Conservation (phyloP, 23 tunicate species). For the Trididemnum clinides region DNA sequence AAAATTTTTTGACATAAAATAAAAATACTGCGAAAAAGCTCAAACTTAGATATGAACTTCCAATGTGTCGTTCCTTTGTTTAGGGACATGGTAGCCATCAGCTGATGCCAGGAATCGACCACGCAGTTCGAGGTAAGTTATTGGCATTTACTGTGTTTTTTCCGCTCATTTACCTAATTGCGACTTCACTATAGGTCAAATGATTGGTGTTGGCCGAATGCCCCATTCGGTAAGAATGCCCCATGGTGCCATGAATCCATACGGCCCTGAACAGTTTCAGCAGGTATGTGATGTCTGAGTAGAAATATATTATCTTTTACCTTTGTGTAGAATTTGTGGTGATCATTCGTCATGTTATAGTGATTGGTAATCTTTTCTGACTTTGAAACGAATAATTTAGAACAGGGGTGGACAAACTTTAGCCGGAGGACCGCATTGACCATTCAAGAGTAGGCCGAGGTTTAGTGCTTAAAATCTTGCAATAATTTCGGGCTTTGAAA, state of each 20-base stretch:
- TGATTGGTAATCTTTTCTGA: too few relatives aligned
- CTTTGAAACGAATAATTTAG: too few relatives aligned
- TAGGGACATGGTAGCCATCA: constrained; percentile 87
- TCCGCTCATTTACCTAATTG: not conserved
- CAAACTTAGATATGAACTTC: too few relatives aligned
- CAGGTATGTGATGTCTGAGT: constrained; percentile 22
- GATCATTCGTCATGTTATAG: too few relatives aligned
- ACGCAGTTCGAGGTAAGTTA: constrained; percentile 49
- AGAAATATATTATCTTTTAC: not conserved
- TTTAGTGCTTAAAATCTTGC: too few relatives aligned
- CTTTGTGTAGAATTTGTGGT: too few relatives aligned
- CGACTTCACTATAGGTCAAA: constrained; percentile 51
- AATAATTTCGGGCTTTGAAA: too few relatives aligned
- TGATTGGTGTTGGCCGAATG: constrained; percentile 76
- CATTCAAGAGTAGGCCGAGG: too few relatives aligned
- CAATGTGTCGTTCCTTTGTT: not conserved
- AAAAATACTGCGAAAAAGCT: too few relatives aligned
- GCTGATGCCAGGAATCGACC: constrained; percentile 76
- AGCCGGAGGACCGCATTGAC: too few relatives aligned
- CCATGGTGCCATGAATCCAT: constrained; percentile 75
- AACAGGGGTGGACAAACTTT: too few relatives aligned
- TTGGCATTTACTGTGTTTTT: not conserved
- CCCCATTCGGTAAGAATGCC: constrained; percentile 71
- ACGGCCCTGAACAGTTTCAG: constrained; percentile 75
- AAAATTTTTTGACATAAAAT: too few relatives aligned